Base-by-base conservation (phyloP, 1,140 invertebrate genomes). In the Calosoma granatense region DNA sequence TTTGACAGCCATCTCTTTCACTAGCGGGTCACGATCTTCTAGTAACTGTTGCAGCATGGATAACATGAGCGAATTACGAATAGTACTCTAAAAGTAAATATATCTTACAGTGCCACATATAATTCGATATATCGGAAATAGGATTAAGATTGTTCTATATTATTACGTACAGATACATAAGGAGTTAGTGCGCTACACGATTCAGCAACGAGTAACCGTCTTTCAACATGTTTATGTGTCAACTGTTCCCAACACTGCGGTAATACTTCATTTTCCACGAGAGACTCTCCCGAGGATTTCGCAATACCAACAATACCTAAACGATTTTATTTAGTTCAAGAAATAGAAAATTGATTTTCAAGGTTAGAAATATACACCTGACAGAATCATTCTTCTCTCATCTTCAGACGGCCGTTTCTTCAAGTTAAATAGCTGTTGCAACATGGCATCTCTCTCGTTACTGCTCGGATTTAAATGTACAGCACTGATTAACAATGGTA, bases 171-270 rank as follows among this genome's bases (percentile, higher is more conserved):
- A 1, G 81, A 79, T 9, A 86, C 78, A 63, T 84, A 86, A n/a
- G 85, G 82, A 39, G 85, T 81, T 56, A 90, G 68, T n/a, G 79
- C 78, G 2, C 80, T 80, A 69, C 85, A 88, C 30, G 84, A 82
- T 69, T 89, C 85, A 15, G 84, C 83, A 14, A 88, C 85, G 14
- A 90, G 64, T 20, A 87, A 67, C 54, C 87, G 73, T 63, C 82
- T 76, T 65, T 89, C 87, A 1, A 78, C 67, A 70, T 88, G 83
- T 64, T 85, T 85, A 65, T 88, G 83, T 59, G 77, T 81, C 59
- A 88, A 81, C 70, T 88, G 85, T 65, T 88, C 84, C 87, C 87
- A 90, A 64, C 85, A 87, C 59, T 87, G 78, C 1, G 84, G 85
- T n/a, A 89, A 70, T 51, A 89, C 75, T 67, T 87, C 85, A 60